phyloP scores from a whole-genome alignment of 1,140 invertebrate genomes.

The Monomorium pharaonis region DNA sequence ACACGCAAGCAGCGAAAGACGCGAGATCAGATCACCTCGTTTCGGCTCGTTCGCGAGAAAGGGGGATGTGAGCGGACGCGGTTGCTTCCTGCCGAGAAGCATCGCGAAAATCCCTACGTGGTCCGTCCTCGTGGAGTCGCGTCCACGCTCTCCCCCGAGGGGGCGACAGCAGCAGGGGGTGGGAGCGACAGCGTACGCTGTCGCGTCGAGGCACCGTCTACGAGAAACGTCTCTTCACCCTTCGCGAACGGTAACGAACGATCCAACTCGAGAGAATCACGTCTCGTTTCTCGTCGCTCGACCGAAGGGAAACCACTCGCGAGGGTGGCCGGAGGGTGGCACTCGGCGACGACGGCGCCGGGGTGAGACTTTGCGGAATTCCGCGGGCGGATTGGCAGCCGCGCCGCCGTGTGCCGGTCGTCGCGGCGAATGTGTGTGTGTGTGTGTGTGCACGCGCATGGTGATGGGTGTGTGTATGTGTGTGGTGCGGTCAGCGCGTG shows the following conservation, averaged over 20 bases:
- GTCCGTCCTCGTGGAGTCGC: background rate
- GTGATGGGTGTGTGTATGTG: background rate
- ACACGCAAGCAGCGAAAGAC: slow-evolving; percentile 7
- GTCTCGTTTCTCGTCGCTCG: background rate
- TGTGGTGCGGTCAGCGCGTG: slow-evolving; percentile 17
- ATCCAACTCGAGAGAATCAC: background rate
- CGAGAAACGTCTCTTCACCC: background rate
- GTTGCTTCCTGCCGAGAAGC: background rate
- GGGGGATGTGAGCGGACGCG: too few species aligned
- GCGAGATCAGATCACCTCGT: background rate
- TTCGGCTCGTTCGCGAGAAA: too few species aligned
- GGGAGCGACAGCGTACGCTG: background rate
- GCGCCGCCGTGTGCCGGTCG: slow-evolving; percentile 31
- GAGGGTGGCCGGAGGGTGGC: background rate
- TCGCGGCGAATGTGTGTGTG: background rate
- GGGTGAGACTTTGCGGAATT: slow-evolving; percentile 53
- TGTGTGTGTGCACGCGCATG: background rate
- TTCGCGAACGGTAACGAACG: background rate
- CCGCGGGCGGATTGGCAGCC: slow-evolving; percentile 54
- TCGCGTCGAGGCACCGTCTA: background rate
- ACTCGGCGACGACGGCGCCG: background rate
- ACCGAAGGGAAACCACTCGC: background rate
- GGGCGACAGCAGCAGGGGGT: background rate
- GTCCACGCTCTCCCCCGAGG: background rate
- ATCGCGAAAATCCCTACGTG: slow-evolving; percentile 32